A percentile compares a stretch with the other conserved stretches of the same genome.
Conservation (phyloP, 2,113 vertebrate species). For the Daboia siamensis region DNA sequence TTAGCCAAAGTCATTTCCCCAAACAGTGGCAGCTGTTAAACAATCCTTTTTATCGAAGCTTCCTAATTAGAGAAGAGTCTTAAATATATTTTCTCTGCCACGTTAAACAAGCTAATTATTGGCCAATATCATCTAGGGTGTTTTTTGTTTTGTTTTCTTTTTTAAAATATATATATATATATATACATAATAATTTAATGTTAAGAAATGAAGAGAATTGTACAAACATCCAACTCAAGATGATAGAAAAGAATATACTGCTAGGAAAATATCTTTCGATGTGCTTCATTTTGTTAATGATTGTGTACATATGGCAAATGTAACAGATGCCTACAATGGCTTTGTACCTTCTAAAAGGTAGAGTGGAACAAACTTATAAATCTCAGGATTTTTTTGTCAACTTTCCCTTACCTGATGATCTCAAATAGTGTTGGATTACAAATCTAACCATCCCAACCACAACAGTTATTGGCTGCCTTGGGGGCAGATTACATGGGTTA, state of each 20-base stretch:
- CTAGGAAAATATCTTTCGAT: not conserved
- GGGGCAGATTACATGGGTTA: not conserved
- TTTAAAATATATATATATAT: not conserved
- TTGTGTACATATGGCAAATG: not conserved
- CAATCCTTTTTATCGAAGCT: not conserved
- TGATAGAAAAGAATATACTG: not conserved
- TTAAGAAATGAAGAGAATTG: not conserved
- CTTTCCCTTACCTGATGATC: not conserved
- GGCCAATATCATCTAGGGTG: not conserved
- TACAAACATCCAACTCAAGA: not conserved
- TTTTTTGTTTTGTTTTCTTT: not conserved
- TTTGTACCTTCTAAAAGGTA: not conserved
- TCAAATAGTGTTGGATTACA: not conserved
- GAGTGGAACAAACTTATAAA: not conserved
- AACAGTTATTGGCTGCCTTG: not conserved
- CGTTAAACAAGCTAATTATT: slow-evolving; percentile 7
- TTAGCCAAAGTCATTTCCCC: slow-evolving; percentile 7
- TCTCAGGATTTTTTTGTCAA: not conserved
- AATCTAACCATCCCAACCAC: not conserved
- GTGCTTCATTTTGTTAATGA: not conserved
- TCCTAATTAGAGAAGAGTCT: slow-evolving; percentile 1
- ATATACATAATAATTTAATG: not conserved
- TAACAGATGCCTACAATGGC: not conserved
- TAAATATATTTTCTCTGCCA: slow-evolving; percentile 16
- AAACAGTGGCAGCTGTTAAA: slow-evolving; percentile 14